Evolutionary conservation across 1,140 invertebrate species (phyloP).

Genomic region (Aphidius gifuensis): DNA sequence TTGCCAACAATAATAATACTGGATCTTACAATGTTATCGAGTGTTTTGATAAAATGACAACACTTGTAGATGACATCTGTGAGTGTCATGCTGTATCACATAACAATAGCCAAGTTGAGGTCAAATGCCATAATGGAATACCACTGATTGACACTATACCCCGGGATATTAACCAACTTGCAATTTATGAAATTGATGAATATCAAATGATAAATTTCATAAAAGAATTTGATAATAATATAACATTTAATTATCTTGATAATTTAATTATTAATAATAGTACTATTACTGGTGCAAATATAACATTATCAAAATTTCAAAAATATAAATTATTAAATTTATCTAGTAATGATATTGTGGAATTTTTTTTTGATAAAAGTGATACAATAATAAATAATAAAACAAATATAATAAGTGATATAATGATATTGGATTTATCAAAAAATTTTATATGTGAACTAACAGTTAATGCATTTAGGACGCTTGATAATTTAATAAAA

Average conservation of each 20-base stretch:
- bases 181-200: constrained; percentile 28
- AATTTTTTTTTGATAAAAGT: constrained; percentile 31
- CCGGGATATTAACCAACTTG: constrained; percentile 6
- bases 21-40: constrained; percentile 6
- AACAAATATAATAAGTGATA: constrained; percentile 7
- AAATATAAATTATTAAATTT: constrained; percentile 51
- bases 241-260: constrained; percentile 29
- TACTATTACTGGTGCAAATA: constrained; percentile 38
- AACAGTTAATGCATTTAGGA: constrained; percentile 16
- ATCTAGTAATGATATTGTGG: constrained; percentile 52
- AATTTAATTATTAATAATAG: constrained; percentile 41
- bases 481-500: constrained; percentile 47
- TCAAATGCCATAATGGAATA: constrained; percentile 16
- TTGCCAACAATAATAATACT: constrained; percentile 2
- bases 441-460: constrained; percentile 25
- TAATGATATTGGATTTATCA: constrained; percentile 24
- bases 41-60: constrained; percentile 18
- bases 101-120: constrained; percentile 14
- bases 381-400: constrained; percentile 28
- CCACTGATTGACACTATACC: constrained; percentile 21
- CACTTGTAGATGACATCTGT: constrained; percentile 2
- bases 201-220: constrained; percentile 33
- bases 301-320: constrained; percentile 52
- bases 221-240: constrained; percentile 34
- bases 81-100: constrained; percentile 15